phyloP scores from a whole-genome alignment of 2,113 vertebrate species.

The Cercopithecus mona region DNA sequence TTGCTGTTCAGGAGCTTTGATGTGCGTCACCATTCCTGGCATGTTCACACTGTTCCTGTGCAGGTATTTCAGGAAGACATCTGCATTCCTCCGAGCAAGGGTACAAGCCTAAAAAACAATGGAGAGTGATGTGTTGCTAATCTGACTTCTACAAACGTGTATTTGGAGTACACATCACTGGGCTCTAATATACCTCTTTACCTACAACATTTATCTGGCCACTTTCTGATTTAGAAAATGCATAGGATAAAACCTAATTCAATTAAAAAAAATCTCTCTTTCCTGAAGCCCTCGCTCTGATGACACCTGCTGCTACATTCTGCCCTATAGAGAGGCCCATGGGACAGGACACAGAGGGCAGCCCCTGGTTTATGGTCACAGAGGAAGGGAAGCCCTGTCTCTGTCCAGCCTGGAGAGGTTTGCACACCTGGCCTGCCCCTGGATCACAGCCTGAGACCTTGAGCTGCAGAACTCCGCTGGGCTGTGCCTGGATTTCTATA shows the following conservation, averaged over 20 bases:
- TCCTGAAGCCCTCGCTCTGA: too few species aligned
- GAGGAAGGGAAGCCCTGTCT: not conserved
- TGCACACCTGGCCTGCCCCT: not conserved
- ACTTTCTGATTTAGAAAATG: not conserved
- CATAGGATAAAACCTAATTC: not conserved
- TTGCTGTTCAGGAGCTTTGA: slow-evolving; percentile 98
- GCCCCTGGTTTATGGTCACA: accelerated
- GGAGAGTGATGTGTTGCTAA: not conserved
- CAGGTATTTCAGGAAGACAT: slow-evolving; percentile 98
- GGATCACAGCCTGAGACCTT: accelerated
- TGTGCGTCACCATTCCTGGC: slow-evolving; percentile 98
- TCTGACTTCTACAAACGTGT: accelerated
- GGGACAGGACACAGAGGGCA: not conserved
- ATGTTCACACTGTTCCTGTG: slow-evolving; percentile 99
- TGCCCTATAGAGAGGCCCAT: accelerated
- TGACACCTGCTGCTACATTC: not conserved
- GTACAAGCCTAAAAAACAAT: slow-evolving; percentile 92
- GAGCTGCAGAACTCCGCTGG: not conserved
- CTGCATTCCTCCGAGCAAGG: slow-evolving; percentile 95
- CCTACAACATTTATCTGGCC: not conserved
- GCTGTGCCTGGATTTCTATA: not conserved
- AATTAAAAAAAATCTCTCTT: not conserved
- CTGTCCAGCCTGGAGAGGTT: not conserved
- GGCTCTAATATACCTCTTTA: not conserved
- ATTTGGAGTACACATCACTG: accelerated